Evolutionary conservation across 2,888 invertebrate genomes (phyloP).

Genomic region (Auanema freiburgensis): DNA sequence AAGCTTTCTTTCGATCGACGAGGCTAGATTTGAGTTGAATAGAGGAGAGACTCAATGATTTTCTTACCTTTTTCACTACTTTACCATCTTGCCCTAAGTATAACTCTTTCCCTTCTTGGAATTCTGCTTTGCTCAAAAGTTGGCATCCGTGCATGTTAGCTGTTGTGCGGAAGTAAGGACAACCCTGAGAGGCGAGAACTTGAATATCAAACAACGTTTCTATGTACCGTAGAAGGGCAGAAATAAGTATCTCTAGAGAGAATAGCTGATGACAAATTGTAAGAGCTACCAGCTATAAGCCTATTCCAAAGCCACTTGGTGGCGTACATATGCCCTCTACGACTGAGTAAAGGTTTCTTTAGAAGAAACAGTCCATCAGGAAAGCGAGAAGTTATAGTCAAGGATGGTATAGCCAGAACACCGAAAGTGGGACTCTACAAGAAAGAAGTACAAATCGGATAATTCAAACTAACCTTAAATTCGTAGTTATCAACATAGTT

Average conservation of each 20-base stretch:
- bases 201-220: neutral
- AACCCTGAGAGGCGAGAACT: slow-evolving; percentile 35
- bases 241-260: slow-evolving; percentile 58
- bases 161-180: slow-evolving; percentile 59
- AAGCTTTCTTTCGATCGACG: slow-evolving; percentile 43
- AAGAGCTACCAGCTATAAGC: slow-evolving; percentile 57
- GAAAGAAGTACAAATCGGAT: neutral
- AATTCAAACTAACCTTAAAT: slow-evolving; percentile 10
- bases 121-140: slow-evolving; percentile 45
- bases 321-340: slow-evolving; percentile 59
- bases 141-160: slow-evolving; percentile 51
- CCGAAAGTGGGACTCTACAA: slow-evolving; percentile 51
- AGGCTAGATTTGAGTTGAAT: slow-evolving; percentile 23
- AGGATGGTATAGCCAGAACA: slow-evolving; percentile 54
- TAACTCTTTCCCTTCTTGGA: slow-evolving; percentile 25
- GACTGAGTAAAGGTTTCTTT: slow-evolving; percentile 46
- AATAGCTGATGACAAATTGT: slow-evolving; percentile 57
- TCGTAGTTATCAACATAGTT: slow-evolving; percentile 26
- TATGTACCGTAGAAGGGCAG: slow-evolving; percentile 44
- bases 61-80: slow-evolving; percentile 26
- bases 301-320: slow-evolving; percentile 63
- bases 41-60: neutral
- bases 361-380: slow-evolving; percentile 55
- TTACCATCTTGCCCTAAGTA: slow-evolving; percentile 21
- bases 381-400: slow-evolving; percentile 61